phyloP scores from a whole-genome alignment of 2,797 vertebrate genomes.

The Smutsia gigantea region DNA sequence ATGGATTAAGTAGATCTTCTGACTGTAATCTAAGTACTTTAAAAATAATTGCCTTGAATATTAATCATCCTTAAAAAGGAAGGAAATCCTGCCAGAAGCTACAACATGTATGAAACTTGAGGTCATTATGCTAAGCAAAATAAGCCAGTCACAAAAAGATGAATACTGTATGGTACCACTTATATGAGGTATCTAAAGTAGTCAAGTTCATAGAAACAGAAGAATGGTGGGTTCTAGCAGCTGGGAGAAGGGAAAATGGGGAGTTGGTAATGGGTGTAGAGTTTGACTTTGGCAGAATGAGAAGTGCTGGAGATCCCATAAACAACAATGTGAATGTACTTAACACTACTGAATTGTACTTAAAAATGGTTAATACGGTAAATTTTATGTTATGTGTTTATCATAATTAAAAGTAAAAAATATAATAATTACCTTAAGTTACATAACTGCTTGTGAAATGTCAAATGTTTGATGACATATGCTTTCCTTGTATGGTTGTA shows the following conservation, averaged over 20 bases:
- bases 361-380: not conserved
- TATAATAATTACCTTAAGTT: not conserved
- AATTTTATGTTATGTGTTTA: not conserved
- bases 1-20: slow-evolving; percentile 12
- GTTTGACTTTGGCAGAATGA: not conserved
- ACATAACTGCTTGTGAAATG: not conserved
- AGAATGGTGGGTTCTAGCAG: not conserved
- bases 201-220: not conserved
- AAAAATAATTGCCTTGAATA: slow-evolving; percentile 8
- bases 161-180: not conserved
- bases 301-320: not conserved
- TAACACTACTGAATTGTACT: not conserved
- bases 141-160: slow-evolving; percentile 37
- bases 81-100: not conserved
- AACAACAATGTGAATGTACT: not conserved
- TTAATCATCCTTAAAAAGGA: not conserved
- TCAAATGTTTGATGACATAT: not conserved
- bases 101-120: not conserved
- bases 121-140: not conserved
- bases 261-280: not conserved
- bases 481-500: not conserved
- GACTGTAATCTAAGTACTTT: not conserved
- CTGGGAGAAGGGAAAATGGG: not conserved
- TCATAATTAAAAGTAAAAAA: not conserved
- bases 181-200: not conserved